Base-by-base conservation (phyloP, 1,140 invertebrate species). In the Heliothis virescens region DNA sequence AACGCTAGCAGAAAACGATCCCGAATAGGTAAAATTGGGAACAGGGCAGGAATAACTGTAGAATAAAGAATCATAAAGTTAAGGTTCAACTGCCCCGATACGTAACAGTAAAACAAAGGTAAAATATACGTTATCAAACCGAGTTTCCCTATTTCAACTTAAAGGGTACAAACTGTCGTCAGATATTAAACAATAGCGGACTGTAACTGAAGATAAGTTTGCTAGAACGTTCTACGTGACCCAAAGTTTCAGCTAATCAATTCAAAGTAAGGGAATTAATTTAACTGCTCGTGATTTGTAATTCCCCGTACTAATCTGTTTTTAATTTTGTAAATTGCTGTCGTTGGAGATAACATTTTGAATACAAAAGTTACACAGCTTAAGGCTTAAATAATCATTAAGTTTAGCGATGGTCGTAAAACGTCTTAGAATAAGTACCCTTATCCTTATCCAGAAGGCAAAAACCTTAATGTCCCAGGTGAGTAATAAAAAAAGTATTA, bases 201-300 rank as follows among this genome's bases (percentile, higher is more conserved):
- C 69, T 72, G 69, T 72, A 72, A 72, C 55, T 72, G 69, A 55
- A 72, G 69, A 55, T 57, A 72, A 72, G 69, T 74, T 60, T 15
- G 48, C 15, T 18, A 26, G 65, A 69, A 53, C 41, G 72, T 47
- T 60, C 16, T 21, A 74, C 57, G 72, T 74, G 72, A 74, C 72
- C 18, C 12, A 60, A 69, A 62, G 16, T 74, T 60, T 13, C 16
- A 48, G 55, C 47, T 60, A 48, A 48, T 48, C 34, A 74, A 47
- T 74, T 62, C 34, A 48, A 60, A 57, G 52, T 12, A 7, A 26
- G 26, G 69, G 52, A 53, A 72, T 72, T 72, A 72, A 72, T 72
- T 72, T 72, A 55, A 7, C 69, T 55, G 52, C 55, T 29, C 52
- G 52, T 69, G 65, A 69, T 69, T 69, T 69, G 65, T 69, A n/a